phyloP scores from a whole-genome alignment of 2,113 vertebrate genomes.

The Lamprotornis superbus region DNA sequence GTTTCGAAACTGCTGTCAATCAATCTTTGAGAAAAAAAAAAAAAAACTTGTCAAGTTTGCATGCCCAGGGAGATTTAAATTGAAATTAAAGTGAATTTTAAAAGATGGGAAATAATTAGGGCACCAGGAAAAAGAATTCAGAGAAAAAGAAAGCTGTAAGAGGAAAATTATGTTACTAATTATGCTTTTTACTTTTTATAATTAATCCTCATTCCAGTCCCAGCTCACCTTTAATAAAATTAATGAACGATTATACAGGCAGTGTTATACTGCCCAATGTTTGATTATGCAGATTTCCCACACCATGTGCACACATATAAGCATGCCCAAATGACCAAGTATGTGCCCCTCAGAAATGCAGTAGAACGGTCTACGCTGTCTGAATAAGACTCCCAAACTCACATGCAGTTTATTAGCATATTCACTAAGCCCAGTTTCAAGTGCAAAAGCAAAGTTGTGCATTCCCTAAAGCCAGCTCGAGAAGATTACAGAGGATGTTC shows the following conservation, averaged over 20 bases:
- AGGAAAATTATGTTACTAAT: constrained; percentile 22
- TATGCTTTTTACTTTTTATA: constrained; percentile 27
- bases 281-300: constrained; percentile 8
- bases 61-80: constrained; percentile 44
- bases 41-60: constrained; percentile 16
- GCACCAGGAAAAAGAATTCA: not conserved
- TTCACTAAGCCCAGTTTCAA: not conserved
- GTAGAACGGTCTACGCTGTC: not conserved
- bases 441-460: constrained; percentile 20
- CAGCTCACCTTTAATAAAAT: constrained; percentile 38
- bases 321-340: not conserved
- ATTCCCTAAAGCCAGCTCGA: constrained; percentile 33
- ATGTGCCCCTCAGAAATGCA: not conserved
- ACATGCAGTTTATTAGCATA: not conserved
- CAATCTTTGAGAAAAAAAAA: not conserved
- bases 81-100: constrained; percentile 65
- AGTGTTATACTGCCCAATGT: not conserved
- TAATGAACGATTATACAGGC: constrained; percentile 21
- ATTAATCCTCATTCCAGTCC: constrained; percentile 26
- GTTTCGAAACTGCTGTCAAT: constrained; percentile 49
- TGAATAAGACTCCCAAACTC: not conserved
- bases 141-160: constrained; percentile 29
- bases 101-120: constrained; percentile 54
- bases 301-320: not conserved
- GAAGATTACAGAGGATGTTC: constrained; percentile 49